Evolutionary conservation across 2,797 vertebrate species (phyloP).

Genomic region (Meriones psammophilus): DNA sequence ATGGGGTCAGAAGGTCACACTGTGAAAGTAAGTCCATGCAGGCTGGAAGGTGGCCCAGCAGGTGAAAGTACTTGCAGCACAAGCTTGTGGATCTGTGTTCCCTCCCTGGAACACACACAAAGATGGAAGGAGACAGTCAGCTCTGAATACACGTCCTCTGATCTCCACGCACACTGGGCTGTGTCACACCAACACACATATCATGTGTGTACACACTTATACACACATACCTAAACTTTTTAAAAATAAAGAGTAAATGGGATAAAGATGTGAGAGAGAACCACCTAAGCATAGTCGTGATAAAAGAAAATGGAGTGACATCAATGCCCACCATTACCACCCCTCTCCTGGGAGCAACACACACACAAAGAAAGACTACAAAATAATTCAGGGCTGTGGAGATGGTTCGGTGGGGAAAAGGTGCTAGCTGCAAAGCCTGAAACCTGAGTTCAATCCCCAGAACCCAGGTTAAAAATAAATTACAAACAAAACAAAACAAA

Average conservation of each 20-base stretch:
- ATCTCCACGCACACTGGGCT: not conserved
- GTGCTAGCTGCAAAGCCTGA: not conserved
- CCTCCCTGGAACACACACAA: not conserved
- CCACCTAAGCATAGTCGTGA: not conserved
- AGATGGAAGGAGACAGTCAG: not conserved
- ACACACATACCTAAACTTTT: not conserved
- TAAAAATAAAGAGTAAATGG: not conserved
- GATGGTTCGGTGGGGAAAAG: not conserved
- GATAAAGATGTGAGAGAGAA: not conserved
- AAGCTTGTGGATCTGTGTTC: not conserved
- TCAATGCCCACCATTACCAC: not conserved
- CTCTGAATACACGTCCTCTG: not conserved
- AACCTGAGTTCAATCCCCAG: not conserved
- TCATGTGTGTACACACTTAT: not conserved
- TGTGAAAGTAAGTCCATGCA: not conserved
- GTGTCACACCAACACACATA: not conserved
- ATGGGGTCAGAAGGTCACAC: not conserved
- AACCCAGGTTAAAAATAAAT: not conserved
- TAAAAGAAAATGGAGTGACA: slow-evolving; percentile 13
- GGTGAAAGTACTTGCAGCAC: not conserved
- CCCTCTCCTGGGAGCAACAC: not conserved
- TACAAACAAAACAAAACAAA: not conserved
- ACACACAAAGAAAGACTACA: not conserved
- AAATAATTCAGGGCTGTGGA: not conserved
- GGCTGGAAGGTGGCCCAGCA: not conserved